Percentiles rank a stretch among this genome's conserved stretches.
Conservation (phyloP, 2,113 vertebrate species). For the Odobenus rosmarus region DNA sequence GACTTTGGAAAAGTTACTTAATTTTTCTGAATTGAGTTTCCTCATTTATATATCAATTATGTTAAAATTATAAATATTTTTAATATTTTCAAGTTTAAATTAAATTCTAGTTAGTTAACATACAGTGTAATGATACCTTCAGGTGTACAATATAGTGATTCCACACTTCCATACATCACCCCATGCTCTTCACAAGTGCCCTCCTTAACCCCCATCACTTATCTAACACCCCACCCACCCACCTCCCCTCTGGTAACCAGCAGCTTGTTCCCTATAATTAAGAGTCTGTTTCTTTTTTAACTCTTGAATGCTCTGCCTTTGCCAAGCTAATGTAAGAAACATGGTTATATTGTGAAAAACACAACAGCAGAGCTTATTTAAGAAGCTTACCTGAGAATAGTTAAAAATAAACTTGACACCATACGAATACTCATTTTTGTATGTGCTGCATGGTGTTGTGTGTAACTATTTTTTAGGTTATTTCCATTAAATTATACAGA, state of each 20-base stretch:
- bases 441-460: too few relatives aligned
- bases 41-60: neutral
- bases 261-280: neutral
- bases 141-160: neutral
- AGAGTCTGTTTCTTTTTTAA: neutral
- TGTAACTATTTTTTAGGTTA: neutral
- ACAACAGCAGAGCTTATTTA: neutral
- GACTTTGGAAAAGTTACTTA: neutral
- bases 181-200: neutral
- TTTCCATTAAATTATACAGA: neutral
- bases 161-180: neutral
- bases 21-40: neutral
- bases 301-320: neutral
- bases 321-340: neutral
- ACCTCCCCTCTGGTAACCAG: neutral
- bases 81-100: neutral
- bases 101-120: neutral
- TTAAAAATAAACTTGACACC: neutral
- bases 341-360: neutral
- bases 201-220: neutral
- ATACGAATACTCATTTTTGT: neutral
- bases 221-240: neutral
- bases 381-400: neutral
- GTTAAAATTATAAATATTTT: neutral
- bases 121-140: neutral